Evolutionary conservation across 1,140 invertebrate species (phyloP), one percentile per base, ranked within the genome.

Genomic region (Saccostrea cuccullata): DNA sequence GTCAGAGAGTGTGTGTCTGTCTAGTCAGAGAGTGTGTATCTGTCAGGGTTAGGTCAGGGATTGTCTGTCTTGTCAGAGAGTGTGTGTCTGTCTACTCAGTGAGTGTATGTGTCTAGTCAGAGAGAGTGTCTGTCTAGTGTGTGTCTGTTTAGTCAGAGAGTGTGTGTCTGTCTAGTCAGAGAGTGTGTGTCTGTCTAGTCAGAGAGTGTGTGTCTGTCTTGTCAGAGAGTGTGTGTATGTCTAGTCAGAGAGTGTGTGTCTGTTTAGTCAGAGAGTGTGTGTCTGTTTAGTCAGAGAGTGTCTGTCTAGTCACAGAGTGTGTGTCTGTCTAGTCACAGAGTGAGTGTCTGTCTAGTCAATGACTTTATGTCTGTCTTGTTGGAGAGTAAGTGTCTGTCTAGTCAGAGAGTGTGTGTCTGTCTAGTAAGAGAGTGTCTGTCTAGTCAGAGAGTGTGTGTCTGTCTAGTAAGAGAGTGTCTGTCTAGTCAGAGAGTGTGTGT

Each of bases 391-490:
- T 47, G 47, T 47, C 47, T 0, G 9, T 47, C 47, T 47, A 8
- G 47, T 47, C 47, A 47, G 30, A 36, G 30, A 36, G 30, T 36
- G 30, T n/a, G n/a, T n/a, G n/a, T n/a, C n/a, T n/a, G n/a, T n/a
- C n/a, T n/a, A n/a, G n/a, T n/a, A 2, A 58, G 56, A 6, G 13
- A 60, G 5, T 60, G 20, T 60, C 4, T 60, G 12, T 60, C 9
- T 15, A 60, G 58, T 60, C 13, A 60, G 58, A 60, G 13, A 60
- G 13, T 12, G 13, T 2, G 58, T 60, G 58, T 8, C 67, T 83
- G 88, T 5, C 36, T 94, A 11, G 94, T 95, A 40, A 91, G 90
- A 94, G 94, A 92, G 94, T 92, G n/a, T 23, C 23, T 30, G 23
- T 77, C 12, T 77, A 8, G 20, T 77, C 23, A 77, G 12, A 77